Base-by-base conservation (phyloP, 1,140 invertebrate species). In the Liolophura sinensis region DNA sequence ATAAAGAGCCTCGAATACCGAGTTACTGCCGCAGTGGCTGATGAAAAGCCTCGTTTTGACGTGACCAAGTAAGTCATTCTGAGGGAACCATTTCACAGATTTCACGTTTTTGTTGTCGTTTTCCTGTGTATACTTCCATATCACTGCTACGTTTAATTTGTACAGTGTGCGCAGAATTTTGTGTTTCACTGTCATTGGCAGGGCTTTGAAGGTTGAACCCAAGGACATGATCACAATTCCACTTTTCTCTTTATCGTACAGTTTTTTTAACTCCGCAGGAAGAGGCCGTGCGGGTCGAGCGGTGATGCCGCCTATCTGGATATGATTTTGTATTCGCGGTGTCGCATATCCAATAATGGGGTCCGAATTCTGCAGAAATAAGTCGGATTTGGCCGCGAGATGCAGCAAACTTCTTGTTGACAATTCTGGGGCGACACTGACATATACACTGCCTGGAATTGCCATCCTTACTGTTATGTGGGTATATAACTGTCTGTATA, bases 11-110 rank as follows among this genome's bases (percentile, higher is more conserved):
- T 78, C 77, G 60, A 71, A 73, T 24, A 69, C 59, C 22, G 72
- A 68, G 61, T 71, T 73, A 15, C 66, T 70, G 4, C 75, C 75
- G 61, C 76, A 78, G 46, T 78, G 74, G 1, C 71, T 74, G 20
- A 78, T 70, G 24, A 78, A 73, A 22, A 73, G 51, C 49, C 67
- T 71, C 1, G 71, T 73, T 22, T 72, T 73, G 22, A 88, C 87
- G 82, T 93, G 91, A 62, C 83, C 89, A 48, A 78, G 46, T 54
- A 78, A 49, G 27, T 73, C 74, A 61, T 72, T 74, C 57, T 78
- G 76, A 14, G 76, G 74, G 27, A 78, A 24, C 76, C 76, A 78
- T 16, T 64, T 47, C 5, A 58, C n/a, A 7, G 64, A 64, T 3
- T 64, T 54, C 5, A 75, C 16, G 3, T 74, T 62, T 60, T 73